phyloP scores from a whole-genome alignment of 2,797 vertebrate species.

The Pseudomugil tenellus region DNA sequence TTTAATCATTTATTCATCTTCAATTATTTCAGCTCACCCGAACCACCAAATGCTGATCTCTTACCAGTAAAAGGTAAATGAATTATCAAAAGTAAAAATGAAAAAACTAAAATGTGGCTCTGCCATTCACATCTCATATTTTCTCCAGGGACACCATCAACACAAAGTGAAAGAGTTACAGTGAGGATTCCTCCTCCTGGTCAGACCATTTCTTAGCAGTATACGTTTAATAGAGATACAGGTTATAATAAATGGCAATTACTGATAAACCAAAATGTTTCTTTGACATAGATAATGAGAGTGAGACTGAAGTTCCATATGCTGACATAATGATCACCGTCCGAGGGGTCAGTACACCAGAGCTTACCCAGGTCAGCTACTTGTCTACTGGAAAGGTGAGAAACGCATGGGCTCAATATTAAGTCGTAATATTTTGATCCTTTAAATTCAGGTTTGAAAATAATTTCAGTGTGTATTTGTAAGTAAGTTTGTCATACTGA shows the following conservation, averaged over 20 bases:
- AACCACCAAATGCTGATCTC: slow-evolving; percentile 15
- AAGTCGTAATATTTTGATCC: too few species aligned
- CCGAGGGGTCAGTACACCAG: slow-evolving; percentile 81
- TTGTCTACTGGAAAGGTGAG: slow-evolving; percentile 72
- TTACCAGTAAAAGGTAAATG: slow-evolving; percentile 56
- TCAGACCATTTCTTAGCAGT: slow-evolving; percentile 26
- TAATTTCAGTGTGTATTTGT: too few species aligned
- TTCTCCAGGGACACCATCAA: slow-evolving; percentile 42
- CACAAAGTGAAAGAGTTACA: slow-evolving; percentile 66
- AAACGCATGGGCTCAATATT: background rate
- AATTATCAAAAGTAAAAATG: slow-evolving; percentile 4
- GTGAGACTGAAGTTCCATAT: slow-evolving; percentile 84
- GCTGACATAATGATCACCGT: slow-evolving; percentile 86
- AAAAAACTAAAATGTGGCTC: background rate
- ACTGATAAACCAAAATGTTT: background rate
- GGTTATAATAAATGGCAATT: background rate
- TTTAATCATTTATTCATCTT: background rate
- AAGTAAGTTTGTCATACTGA: too few species aligned
- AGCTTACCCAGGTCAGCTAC: slow-evolving; percentile 72
- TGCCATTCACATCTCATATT: background rate
- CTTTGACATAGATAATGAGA: slow-evolving; percentile 73
- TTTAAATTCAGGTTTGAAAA: too few species aligned
- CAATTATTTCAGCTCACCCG: slow-evolving; percentile 51
- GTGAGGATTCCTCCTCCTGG: slow-evolving; percentile 66
- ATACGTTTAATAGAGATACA: background rate